Base-by-base conservation (phyloP, 2,113 vertebrate genomes). In the Neoarius graeffei region DNA sequence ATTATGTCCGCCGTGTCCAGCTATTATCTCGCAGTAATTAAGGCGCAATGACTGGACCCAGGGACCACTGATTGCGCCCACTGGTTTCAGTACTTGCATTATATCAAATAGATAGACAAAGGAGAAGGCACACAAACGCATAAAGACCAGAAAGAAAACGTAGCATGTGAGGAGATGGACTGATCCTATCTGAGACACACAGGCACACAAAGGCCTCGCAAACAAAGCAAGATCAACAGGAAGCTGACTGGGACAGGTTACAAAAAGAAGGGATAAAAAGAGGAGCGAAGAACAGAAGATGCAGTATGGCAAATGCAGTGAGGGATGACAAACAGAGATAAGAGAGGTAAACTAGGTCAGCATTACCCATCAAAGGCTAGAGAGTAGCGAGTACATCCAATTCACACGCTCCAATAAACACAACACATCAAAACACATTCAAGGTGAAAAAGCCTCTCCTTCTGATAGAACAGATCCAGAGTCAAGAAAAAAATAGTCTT, bases 341-440 rank as follows among this genome's bases (percentile, higher is more conserved):
- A 59, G 86, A 77, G 54, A 59, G 59, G n/a, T 60, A 87, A 74
- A 87, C 82, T 87, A 80, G 81, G 80, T 81, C 87, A 83, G 57
- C 14, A 23, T 79, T 52, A 9, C 42, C 54, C 66, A 88, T 87
- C 87, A 67, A 87, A 88, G 81, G 56, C 76, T 54, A 87, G 5
- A 84, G 81, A 87, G 42, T 15, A 82, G 76, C 20, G 14, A 27
- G 48, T 35, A 56, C 66, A 85, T 71, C 83, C 48, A 27, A 54
- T 66, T 73, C 48, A 62, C 62, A 81, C 10, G 20, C 74, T 50
- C 42, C n/a, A 67, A 54, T 20, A 54, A 52, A 87, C 80, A 87
- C 80, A 42, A 42, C 25, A 42, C 52, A 69, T 81, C 64, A 81
- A 42, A 82, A 73, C 54, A 82, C 52, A 42, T 57, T 9, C n/a